Base-by-base conservation (phyloP, 2,113 vertebrate species). In the Raja brachyura region DNA sequence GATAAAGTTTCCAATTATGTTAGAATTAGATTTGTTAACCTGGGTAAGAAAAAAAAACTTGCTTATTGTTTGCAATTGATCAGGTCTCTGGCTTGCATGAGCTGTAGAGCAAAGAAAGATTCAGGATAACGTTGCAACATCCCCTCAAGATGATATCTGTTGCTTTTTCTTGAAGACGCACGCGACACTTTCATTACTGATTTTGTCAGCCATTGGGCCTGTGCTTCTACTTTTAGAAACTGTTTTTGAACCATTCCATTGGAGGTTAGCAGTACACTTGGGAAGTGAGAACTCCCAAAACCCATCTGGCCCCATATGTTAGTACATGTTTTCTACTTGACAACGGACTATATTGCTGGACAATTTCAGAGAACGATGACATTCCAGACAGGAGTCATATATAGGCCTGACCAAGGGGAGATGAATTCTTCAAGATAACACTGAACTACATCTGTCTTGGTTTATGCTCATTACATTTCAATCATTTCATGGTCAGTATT, bases 41-140 rank as follows among this genome's bases (percentile, higher is more conserved):
- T 99, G 99, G 96, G 99, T 98, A 25, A 99, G 97, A 95, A 99
- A 98, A 99, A 99, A 98, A 94, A 99, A 98, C 0, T 99, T 98
- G 0, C 97, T 99, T 95, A 99, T 99, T 10, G 97, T 97, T 56
- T 98, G 98, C 83, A 99, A 96, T 11, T 98, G 98, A 93, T 99
- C 98, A 0, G 98, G 98, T 98, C 94, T 66, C 98, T 99, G 81
- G 97, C 98, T 0, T 97, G 97, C 97, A 97, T 98, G 95, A 97
- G 99, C 96, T 99, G 98, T 94, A 99, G 97, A 90, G 97, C 96
- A 93, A 99, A 94, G 33, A 99, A 95, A 95, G 98, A 99, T 54
- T 98, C 97, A 85, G 98, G 95, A 95, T 97, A 95, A 0, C 99
- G 99, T 94, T 98, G 98, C 93, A 97, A 97, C 96, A 98, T 99